These are phyloP conservation scores for Pampus argenteus DNA, from an alignment of 2,797 vertebrate genomes.

Conservation along the genomic window DNA sequence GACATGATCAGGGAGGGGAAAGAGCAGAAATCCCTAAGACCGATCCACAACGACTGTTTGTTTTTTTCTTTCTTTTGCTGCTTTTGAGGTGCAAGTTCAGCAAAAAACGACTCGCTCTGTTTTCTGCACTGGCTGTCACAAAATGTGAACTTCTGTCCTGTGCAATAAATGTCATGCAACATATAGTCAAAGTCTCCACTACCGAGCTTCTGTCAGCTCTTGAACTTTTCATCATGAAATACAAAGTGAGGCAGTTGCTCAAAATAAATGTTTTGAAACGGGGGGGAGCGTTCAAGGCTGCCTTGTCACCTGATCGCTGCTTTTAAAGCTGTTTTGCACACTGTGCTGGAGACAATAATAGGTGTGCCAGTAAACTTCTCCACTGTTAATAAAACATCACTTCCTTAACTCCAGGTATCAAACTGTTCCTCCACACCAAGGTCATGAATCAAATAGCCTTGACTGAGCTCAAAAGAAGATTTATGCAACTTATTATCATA, in stretches of 20 bases:
- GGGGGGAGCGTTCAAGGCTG: slow-evolving; percentile 56
- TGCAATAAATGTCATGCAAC: slow-evolving; percentile 68
- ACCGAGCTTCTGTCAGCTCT: slow-evolving; percentile 69
- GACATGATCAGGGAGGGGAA: slow-evolving; percentile 65
- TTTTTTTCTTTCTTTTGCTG: slow-evolving; percentile 43
- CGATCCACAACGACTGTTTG: slow-evolving; percentile 58
- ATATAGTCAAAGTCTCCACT: slow-evolving; percentile 72
- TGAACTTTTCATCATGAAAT: slow-evolving; percentile 61
- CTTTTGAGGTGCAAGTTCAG: slow-evolving; percentile 75
- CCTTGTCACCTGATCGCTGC: slow-evolving; percentile 70
- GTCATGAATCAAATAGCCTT: slow-evolving; percentile 59
- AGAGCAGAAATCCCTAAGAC: slow-evolving; percentile 57
- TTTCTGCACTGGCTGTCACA: slow-evolving; percentile 70
- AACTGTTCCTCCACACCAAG: slow-evolving; percentile 28
- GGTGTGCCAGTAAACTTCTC: slow-evolving; percentile 60
- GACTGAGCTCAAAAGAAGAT: slow-evolving; percentile 35
- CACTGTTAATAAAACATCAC: slow-evolving; percentile 57
- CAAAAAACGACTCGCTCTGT: slow-evolving; percentile 58
- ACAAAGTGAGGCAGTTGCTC: slow-evolving; percentile 74
- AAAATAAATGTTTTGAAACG: slow-evolving; percentile 79
- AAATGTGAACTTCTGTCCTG: slow-evolving; percentile 66
- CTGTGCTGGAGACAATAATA: slow-evolving; percentile 63
- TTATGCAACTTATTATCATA: slow-evolving; percentile 32
- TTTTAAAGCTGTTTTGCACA: slow-evolving; percentile 64
- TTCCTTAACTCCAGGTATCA: slow-evolving; percentile 51